Evolutionary conservation across 2,113 vertebrate genomes (phyloP), one percentile per base, ranked within the genome.

Genomic region (Xerus inauris): DNA sequence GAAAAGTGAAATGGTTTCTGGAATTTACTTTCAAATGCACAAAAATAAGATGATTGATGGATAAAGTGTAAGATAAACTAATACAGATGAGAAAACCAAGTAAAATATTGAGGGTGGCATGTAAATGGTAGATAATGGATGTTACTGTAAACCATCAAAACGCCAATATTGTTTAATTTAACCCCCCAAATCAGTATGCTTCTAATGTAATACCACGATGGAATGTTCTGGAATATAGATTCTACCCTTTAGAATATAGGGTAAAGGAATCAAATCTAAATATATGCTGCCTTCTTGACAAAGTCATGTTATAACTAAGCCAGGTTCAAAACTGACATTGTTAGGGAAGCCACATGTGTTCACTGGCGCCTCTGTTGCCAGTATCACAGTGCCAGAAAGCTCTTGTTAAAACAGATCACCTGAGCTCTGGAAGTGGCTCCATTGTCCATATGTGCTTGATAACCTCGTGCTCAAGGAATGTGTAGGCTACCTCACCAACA

Each of bases 151-250:
- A 57, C 40, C 47, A 59, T 47, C 26, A n/a, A 75, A 13, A 67
- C 92, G 16, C 67, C 22, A 57, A 28, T 91, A 62, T 45, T 96
- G n/a, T 49, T 89, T 67, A 92, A 76, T 67, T 75, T n/a, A 94
- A 89, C 26, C 51, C 54, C 75, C 62, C 86, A 92, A 92, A 62
- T 94, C 47, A 73, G 51, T 54, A 22, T 28, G 73, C 32, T 85
- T 19, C 9, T 88, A 88, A 87, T 73, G n/a, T 79, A 85, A n/a
- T 80, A 94, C n/a, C 40, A 51, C 10, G 38, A 35, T 51, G 62
- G 40, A 2, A 51, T 65, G 71, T 47, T 57, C 19, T 19, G 42
- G 30, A 7, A 35, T 72, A 30, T n/a, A 84, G 26, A 88, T n/a
- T n/a, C n/a, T n/a, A n/a, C n/a, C n/a, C 83, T n/a, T 28, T 71